Conservation (phyloP, 2,888 invertebrate genomes). For the Bimastos eiseni region DNA sequence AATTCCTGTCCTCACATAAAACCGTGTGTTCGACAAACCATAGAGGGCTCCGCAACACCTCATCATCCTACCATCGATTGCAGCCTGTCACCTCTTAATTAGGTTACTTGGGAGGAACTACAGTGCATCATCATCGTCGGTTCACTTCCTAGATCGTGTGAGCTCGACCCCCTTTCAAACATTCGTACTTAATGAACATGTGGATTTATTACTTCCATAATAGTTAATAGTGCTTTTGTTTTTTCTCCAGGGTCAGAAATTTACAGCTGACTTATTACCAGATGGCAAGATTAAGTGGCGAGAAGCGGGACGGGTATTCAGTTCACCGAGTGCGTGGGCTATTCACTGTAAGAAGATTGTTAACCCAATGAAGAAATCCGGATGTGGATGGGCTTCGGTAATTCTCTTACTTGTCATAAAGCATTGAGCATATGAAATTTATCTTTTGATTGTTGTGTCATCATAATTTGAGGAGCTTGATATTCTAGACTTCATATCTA, state of each 20-base stretch:
- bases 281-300: slow-evolving; percentile 85
- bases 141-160: no score
- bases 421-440: not conserved
- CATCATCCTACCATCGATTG: no score
- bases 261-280: slow-evolving; percentile 80
- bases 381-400: slow-evolving; percentile 90
- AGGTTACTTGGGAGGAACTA: no score
- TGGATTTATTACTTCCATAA: not conserved
- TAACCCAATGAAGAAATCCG: slow-evolving; percentile 87
- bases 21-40: no score
- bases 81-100: no score
- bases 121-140: no score
- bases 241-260: slow-evolving; percentile 77
- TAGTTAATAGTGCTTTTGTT: not conserved
- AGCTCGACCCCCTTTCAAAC: no score
- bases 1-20: no score
- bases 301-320: slow-evolving; percentile 83
- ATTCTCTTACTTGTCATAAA: slow-evolving; percentile 61
- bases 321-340: slow-evolving; percentile 89
- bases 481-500: not conserved
- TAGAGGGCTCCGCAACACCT: no score
- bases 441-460: not conserved
- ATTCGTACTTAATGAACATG: no score
- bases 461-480: not conserved
- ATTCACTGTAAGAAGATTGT: slow-evolving; percentile 87